Conservation (phyloP, 1,140 invertebrate species). For the Carposina sasakii region DNA sequence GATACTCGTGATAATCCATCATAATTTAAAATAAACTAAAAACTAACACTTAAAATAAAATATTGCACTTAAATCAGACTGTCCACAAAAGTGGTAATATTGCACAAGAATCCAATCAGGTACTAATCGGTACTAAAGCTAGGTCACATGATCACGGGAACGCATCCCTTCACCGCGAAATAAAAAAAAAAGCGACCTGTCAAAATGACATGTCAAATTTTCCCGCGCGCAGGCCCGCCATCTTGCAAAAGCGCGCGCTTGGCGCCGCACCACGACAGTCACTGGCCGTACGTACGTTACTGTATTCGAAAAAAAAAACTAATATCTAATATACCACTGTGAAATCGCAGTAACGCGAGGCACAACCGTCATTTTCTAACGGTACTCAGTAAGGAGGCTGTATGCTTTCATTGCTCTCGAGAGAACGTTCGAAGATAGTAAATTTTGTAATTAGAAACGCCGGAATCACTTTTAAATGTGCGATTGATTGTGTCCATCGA, state of each 20-base stretch:
- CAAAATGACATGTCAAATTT: constrained; percentile 14
- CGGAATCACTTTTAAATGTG: constrained; percentile 10
- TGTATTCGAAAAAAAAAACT: constrained; percentile 22
- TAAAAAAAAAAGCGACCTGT: constrained; percentile 19
- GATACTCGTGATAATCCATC: constrained; percentile 62
- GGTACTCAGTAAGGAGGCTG: constrained; percentile 30
- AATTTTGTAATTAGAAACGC: constrained; percentile 18
- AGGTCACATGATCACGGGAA: constrained; percentile 13
- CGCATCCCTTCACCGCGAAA: no score
- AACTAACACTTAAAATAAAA: constrained; percentile 31
- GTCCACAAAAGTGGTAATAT: constrained; percentile 50
- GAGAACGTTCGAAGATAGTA: no score
- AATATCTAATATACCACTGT: constrained; percentile 36
- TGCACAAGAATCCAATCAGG: constrained; percentile 49
- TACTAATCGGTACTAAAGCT: constrained; percentile 24
- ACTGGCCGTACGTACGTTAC: constrained; percentile 13
- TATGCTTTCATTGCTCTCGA: constrained; percentile 25
- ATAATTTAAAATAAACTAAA: constrained; percentile 26
- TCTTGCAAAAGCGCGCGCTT: constrained; percentile 17
- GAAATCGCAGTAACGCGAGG: constrained; percentile 32
- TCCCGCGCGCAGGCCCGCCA: constrained; percentile 13
- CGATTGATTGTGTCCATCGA: constrained; percentile 17
- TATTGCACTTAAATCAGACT: constrained; percentile 62
- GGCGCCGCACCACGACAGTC: constrained; percentile 5
- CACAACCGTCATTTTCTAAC: constrained; percentile 36